Percentiles rank a stretch among this genome's conserved stretches.
Conservation (phyloP, 2,888 invertebrate species). For the Dioctria linearis region DNA sequence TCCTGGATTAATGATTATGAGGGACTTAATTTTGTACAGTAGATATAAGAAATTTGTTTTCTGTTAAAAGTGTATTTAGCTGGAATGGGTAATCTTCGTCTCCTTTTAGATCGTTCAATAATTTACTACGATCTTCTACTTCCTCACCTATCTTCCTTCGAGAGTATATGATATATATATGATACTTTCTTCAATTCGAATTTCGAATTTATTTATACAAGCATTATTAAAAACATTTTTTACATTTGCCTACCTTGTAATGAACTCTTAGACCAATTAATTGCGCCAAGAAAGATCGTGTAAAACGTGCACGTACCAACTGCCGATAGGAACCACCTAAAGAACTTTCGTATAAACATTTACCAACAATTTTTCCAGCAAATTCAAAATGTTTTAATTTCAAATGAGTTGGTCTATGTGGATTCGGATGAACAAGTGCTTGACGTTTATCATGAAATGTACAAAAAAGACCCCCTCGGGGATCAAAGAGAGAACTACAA, state of each 20-base stretch:
- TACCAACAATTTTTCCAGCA: slow-evolving; percentile 94
- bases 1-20: no score
- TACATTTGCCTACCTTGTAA: slow-evolving; percentile 79
- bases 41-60: no score
- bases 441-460: slow-evolving; percentile 90
- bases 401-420: slow-evolving; percentile 80
- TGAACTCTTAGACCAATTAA: slow-evolving; percentile 93
- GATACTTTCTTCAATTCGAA: no score
- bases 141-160: no score
- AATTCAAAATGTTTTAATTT: slow-evolving; percentile 93
- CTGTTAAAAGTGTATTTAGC: no score
- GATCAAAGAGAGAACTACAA: slow-evolving; percentile 89
- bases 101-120: no score
- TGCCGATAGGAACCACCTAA: slow-evolving; percentile 91
- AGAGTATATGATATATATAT: no score
- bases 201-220: no score
- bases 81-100: no score
- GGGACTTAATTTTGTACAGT: no score
- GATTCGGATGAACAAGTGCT: slow-evolving; percentile 92
- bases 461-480: slow-evolving; percentile 85
- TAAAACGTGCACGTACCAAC: slow-evolving; percentile 90
- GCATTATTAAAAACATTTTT: no score
- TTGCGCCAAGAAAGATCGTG: slow-evolving; percentile 93
- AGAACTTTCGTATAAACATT: slow-evolving; percentile 94
- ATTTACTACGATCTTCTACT: no score